Base-by-base conservation (phyloP, 2,888 invertebrate genomes). In the Caenorhabditis zanzibari region DNA sequence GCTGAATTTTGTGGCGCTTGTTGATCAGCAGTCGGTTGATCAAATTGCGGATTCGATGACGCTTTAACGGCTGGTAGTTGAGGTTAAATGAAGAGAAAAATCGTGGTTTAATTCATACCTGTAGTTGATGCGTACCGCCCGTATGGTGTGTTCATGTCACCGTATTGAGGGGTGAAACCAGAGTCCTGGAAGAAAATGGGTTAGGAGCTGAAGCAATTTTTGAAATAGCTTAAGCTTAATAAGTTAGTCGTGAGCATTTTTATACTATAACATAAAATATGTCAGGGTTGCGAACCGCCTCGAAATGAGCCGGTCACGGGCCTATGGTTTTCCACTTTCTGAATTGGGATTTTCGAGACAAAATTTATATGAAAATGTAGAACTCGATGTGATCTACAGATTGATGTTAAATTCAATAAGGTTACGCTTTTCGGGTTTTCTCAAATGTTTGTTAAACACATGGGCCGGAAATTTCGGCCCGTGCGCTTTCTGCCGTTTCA, bases 111-210 rank as follows among this genome's bases (percentile, higher is more conserved):
- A 35, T 59, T 49, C 52, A 47, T 77, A 77, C 77, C 83, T 72
- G 79, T 74, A 12, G 47, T 83, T 10, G 83, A 79, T 58, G 59
- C 44, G 35, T 86, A 86, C 26, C 71, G 79, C 26, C 86, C 86
- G 49, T 86, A 86, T 56, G 76, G 80, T 10, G 83, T 86, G 59
- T 86, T 86, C 86, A 86, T 85, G 41, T 86, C 85, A 26, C 81
- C 79, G 24, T 86, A 86, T 49, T 80, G 79, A 28, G 86, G 86
- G 26, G 85, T 83, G 61, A 73, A 83, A 35, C 81, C 84, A 47
- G 72, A 14, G 12, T 73, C 63, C 86, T 86, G 35, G 14, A 54
- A 54, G n/a, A n/a, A n/a, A n/a, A n/a, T n/a, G n/a, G n/a, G n/a
- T n/a, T n/a, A n/a, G n/a, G n/a, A n/a, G n/a, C n/a, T n/a, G n/a